A percentile compares a stretch with the other conserved stretches of the same genome.
Conservation (phyloP, 1,140 invertebrate species). For the Drosophila sturtevanti region DNA sequence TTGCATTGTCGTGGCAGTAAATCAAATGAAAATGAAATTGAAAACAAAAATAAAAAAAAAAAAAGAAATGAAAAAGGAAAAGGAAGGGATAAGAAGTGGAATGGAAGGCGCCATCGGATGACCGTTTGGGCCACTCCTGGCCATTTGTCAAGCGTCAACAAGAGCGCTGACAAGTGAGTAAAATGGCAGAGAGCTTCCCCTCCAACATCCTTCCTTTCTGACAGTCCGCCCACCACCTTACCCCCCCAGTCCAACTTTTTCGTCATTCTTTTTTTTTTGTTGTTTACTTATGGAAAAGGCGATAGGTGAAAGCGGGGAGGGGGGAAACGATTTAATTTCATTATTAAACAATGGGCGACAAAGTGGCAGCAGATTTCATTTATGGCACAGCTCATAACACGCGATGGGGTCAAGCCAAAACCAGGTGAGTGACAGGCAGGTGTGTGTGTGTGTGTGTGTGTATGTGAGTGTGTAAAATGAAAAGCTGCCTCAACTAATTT, state of each 20-base stretch:
- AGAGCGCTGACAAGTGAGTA: conserved; percentile 71
- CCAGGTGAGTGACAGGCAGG: conserved; percentile 34
- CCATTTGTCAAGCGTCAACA: conserved; percentile 79
- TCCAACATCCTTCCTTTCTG: background rate
- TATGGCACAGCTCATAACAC: conserved; percentile 60
- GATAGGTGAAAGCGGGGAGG: conserved; percentile 16
- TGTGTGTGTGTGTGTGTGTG: background rate
- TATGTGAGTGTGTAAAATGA: background rate
- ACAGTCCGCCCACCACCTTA: too few species aligned
- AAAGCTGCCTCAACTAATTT: conserved; percentile 50
- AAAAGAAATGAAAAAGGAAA: conserved; percentile 24
- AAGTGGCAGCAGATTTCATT: conserved; percentile 78
- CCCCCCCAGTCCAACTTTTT: background rate
- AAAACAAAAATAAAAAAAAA: conserved; percentile 19
- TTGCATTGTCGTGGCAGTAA: conserved; percentile 60
- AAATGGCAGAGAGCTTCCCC: conserved; percentile 22
- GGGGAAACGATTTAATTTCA: conserved; percentile 73
- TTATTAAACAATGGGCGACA: conserved; percentile 81
- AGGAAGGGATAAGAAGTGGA: background rate
- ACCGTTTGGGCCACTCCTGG: conserved; percentile 24
- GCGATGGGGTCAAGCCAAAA: conserved; percentile 43
- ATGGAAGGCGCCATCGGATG: conserved; percentile 21
- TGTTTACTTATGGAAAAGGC: conserved; percentile 9
- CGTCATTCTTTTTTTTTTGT: background rate
- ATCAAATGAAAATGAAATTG: conserved; percentile 47